Evolutionary conservation across 2,888 invertebrate genomes (phyloP), one percentile per base, ranked within the genome.

Genomic region (Imbricaverruca yamaguchii): DNA sequence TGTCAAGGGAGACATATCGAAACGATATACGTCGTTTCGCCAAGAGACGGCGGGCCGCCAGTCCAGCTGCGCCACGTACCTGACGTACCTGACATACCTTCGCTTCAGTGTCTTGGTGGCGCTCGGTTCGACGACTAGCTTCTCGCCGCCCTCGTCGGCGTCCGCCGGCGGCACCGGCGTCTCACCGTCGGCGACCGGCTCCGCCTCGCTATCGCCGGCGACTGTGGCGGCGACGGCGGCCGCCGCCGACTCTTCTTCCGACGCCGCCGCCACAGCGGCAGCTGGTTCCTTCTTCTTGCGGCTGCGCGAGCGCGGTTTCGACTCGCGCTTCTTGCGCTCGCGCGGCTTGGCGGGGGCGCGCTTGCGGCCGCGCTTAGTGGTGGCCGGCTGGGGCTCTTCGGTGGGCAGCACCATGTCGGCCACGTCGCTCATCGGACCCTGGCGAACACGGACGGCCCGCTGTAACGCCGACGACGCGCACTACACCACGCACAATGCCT

Each of bases 241-340:
- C 13, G 56, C 8, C 65, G 13, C 63, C 7, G 80, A 21, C 23
- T 9, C 21, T 53, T 63, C 55, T 7, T 67, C 67, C n/a, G 8
- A 55, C 8, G 21, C 21, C n/a, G n/a, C 67, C 9, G 53, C 67
- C 10, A 56, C 53, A 9, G 65, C 55, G n/a, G 21, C 39, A 1
- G 39, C 39, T 39, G 39, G 39, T 4, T 39, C 69, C 56, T 21
- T 53, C 69, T 81, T 77, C 69, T 55, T 69, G 25, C 59, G 74
- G 13, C 39, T 77, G 23, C 74, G 69, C 12, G 39, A 15, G 55
- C 67, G 81, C 39, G 67, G 59, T n/a, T 77, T 77, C 15, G 69
- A 11, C n/a, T 81, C 81, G 25, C 59, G 55, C 74, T 53, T 53
- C 23, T 55, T 74, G 12, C 81, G 81, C 53, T 81, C 74, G 69